Percentiles rank a stretch among this genome's conserved stretches.
Evolutionary conservation across 2,888 invertebrate genomes (phyloP).

Genomic region (Sicus ferrugineus): DNA sequence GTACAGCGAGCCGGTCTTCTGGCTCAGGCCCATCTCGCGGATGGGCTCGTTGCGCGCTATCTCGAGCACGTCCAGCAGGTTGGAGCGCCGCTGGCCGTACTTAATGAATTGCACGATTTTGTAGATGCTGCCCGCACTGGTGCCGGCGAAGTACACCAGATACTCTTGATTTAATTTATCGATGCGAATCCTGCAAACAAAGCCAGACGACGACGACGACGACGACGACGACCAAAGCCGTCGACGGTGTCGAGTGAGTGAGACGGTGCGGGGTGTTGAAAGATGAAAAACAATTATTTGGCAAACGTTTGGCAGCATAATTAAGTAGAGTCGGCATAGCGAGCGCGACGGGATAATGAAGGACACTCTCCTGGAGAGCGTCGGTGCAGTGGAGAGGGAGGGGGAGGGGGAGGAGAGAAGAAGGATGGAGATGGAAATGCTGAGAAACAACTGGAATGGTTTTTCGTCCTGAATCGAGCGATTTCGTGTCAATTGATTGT

Average conservation of each 20-base stretch:
- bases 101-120: constrained; percentile 92
- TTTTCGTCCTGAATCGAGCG: too few relatives aligned
- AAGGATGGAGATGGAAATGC: too few relatives aligned
- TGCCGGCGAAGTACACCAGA: constrained; percentile 91
- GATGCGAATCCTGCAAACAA: constrained; percentile 61
- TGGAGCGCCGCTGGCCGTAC: constrained; percentile 83
- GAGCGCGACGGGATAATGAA: constrained; percentile 11
- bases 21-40: constrained; percentile 86
- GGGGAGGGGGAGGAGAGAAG: too few relatives aligned
- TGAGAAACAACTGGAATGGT: too few relatives aligned
- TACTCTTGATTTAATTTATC: constrained; percentile 72
- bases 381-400: too few relatives aligned
- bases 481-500: too few relatives aligned
- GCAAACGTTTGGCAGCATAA: constrained; percentile 28
- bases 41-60: constrained; percentile 90
- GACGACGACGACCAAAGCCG: not conserved
- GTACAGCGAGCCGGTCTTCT: constrained; percentile 86
- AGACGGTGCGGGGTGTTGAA: not conserved
- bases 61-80: constrained; percentile 88
- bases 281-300: constrained; percentile 30
- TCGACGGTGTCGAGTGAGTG: not conserved
- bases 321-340: constrained; percentile 10
- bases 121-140: constrained; percentile 85
- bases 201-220: not conserved
- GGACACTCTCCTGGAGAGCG: too few relatives aligned